Base-by-base conservation (phyloP, 2,797 vertebrate genomes). In the Nannoperca obscura region DNA sequence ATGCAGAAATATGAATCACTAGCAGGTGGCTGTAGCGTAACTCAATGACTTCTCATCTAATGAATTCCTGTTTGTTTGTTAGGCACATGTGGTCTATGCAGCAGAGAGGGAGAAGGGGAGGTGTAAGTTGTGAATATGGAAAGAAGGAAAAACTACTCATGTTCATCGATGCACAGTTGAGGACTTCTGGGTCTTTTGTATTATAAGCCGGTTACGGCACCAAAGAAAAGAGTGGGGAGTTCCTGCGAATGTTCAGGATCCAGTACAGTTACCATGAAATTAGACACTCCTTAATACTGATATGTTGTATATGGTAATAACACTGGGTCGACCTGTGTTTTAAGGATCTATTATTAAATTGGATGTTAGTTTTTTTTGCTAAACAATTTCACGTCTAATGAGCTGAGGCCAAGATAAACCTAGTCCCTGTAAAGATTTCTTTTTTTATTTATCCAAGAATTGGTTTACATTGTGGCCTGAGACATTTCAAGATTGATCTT, bases 181-280 rank as follows among this genome's bases (percentile, higher is more conserved):
- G 49, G 27, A 83, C 80, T 59, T 46, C 68, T 65, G 34, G 75
- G 80, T 67, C 30, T 82, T 81, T 81, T 88, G 74, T 85, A 40
- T 84, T 77, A 40, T 68, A 68, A 80, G 70, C 52, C 67, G 83
- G 81, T 75, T 6, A 8, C 24, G 42, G 89, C 88, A 86, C 92
- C 91, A 94, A 93, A 93, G 92, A 93, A 58, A 77, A 58, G 71
- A 80, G 74, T 67, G 55, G 42, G 24, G 77, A 80, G 61, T 32
- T 85, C 40, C 61, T 75, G 61, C 19, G 5, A 24, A 58, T 13
- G 65, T 83, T 82, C 50, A 76, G 55, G 71, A 75, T 77, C 47
- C 53, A 73, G 70, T 71, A 27, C 9, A 72, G 62, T 58, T 68
- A 58, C 80, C 13, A 36, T 73, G 38, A 86, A 52, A 67, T 50